phyloP scores from a whole-genome alignment of 1,140 invertebrate species.

The Macrosteles quadrilineatus region DNA sequence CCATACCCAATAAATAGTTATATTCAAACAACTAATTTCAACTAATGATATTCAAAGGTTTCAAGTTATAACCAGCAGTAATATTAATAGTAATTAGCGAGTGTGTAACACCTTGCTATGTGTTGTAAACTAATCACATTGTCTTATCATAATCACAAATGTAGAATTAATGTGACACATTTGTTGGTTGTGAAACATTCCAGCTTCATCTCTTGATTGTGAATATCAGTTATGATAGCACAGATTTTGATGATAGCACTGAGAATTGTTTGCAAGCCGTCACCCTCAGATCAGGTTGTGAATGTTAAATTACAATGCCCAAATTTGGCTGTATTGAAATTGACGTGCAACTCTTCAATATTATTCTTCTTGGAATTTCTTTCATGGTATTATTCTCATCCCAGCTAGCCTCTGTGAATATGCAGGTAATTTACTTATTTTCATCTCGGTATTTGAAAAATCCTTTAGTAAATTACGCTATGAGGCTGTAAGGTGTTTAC shows the following conservation, averaged over 20 bases:
- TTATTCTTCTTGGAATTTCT: slow-evolving; percentile 7
- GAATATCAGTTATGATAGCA: background rate
- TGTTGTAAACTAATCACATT: too few relatives aligned
- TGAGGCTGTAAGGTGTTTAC: too few relatives aligned
- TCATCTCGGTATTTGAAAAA: too few relatives aligned
- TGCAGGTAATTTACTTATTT: slow-evolving; percentile 6
- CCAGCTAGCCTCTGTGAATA: slow-evolving; percentile 25
- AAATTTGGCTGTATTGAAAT: background rate
- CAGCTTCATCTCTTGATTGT: background rate
- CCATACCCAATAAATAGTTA: too few relatives aligned
- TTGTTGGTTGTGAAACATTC: background rate
- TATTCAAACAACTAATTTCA: too few relatives aligned
- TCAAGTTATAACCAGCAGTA: too few relatives aligned
- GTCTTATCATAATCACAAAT: background rate
- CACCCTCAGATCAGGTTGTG: background rate
- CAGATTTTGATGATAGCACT: background rate
- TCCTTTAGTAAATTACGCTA: too few relatives aligned
- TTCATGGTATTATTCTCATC: slow-evolving; percentile 30
- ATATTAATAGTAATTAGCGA: too few relatives aligned
- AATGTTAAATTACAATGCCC: background rate
- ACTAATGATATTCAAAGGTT: too few relatives aligned
- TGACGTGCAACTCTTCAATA: background rate
- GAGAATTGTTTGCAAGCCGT: background rate
- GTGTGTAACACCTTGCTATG: too few relatives aligned
- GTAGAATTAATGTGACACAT: background rate